phyloP scores from a whole-genome alignment of 2,797 vertebrate species.

The Gymnoscopelus braueri region DNA sequence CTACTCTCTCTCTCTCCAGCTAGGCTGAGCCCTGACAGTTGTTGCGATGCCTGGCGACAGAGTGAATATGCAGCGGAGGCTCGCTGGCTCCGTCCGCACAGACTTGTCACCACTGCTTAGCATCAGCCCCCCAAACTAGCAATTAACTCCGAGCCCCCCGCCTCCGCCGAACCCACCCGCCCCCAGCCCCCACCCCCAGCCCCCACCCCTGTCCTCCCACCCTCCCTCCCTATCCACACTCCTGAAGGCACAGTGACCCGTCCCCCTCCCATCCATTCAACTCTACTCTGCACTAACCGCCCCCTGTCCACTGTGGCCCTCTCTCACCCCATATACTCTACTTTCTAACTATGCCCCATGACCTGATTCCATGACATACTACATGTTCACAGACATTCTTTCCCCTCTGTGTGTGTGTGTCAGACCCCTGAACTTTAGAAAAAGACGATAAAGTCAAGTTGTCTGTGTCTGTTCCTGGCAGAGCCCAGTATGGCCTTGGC shows the following conservation, averaged over 20 bases:
- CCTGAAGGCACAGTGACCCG: constrained; percentile 68
- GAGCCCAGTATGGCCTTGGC: constrained; percentile 31
- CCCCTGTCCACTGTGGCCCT: constrained; percentile 19
- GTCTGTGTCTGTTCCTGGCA: constrained; percentile 53
- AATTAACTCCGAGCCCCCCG: constrained; percentile 86
- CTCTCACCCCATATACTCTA: constrained; percentile 39
- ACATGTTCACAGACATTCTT: constrained; percentile 64
- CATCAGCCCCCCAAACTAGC: constrained; percentile 85
- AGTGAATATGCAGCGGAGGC: constrained; percentile 88
- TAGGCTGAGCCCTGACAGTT: constrained; percentile 79
- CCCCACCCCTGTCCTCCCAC: constrained; percentile 18
- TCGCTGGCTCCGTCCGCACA: constrained; percentile 81
- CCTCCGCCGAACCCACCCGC: constrained; percentile 15
- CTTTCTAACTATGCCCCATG: constrained; percentile 58
- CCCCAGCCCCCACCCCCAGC: constrained; percentile 42
- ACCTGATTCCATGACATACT: constrained; percentile 64
- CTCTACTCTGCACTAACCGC: constrained; percentile 51
- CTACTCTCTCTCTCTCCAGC: constrained; percentile 1
- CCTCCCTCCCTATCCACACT: constrained; percentile 61
- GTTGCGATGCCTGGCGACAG: constrained; percentile 85
- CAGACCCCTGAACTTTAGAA: constrained; percentile 71
- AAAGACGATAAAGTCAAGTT: constrained; percentile 71
- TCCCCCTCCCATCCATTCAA: constrained; percentile 38
- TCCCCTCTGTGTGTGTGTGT: constrained; percentile 35
- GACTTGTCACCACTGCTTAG: constrained; percentile 86